These are phyloP conservation scores for Drosophila ficusphila DNA, from an alignment of 1,140 invertebrate species.

Conservation along the genomic window DNA sequence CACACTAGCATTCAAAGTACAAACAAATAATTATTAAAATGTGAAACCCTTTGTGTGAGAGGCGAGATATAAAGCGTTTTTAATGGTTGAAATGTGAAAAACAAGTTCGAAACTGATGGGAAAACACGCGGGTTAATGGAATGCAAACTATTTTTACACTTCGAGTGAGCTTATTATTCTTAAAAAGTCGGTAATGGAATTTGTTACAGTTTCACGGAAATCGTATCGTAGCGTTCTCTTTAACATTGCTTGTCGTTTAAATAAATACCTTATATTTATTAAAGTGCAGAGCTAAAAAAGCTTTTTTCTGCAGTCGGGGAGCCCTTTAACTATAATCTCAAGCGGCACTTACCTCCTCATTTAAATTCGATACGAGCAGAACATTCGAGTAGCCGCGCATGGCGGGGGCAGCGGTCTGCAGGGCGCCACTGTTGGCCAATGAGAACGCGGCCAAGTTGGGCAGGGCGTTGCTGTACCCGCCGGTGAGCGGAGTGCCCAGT, in stretches of 20 bases:
- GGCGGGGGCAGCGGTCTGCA: constrained; percentile 87
- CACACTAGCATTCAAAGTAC: constrained; percentile 9
- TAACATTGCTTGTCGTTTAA: background rate
- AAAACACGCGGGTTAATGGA: constrained; percentile 36
- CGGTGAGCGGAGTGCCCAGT: constrained; percentile 88
- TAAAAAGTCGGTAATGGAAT: constrained; percentile 7
- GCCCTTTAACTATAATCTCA: background rate
- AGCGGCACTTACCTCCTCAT: constrained; percentile 91
- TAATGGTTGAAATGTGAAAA: background rate
- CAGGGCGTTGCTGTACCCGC: constrained; percentile 89
- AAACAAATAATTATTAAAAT: constrained; percentile 2
- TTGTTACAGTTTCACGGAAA: background rate
- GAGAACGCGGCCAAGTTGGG: constrained; percentile 90
- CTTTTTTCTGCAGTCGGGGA: no score
- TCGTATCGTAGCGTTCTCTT: background rate
- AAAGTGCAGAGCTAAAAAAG: background rate
- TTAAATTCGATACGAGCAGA: constrained; percentile 94
- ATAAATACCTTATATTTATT: background rate
- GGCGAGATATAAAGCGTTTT: background rate
- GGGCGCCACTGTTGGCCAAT: constrained; percentile 86
- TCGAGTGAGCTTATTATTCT: constrained; percentile 11
- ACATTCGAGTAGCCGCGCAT: constrained; percentile 91
- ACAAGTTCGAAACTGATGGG: constrained; percentile 7
- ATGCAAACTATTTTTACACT: constrained; percentile 63
- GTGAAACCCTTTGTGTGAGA: background rate